Evolutionary conservation across 2,113 vertebrate genomes (phyloP).

Genomic region (Atherinomorus stipes): DNA sequence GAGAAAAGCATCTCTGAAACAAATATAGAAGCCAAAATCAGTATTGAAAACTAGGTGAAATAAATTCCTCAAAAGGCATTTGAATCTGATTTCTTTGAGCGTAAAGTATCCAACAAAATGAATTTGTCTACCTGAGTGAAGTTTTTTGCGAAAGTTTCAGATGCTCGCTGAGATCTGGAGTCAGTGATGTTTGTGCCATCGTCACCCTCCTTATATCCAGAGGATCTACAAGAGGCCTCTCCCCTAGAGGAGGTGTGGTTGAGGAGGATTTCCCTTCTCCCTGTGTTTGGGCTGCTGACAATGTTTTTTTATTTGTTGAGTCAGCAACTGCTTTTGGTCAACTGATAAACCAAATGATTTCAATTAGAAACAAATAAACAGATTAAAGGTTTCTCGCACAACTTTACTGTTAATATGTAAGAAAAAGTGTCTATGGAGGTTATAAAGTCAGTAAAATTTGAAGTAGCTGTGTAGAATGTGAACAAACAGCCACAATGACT

Average conservation of each 20-base stretch:
- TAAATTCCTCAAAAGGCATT: not conserved
- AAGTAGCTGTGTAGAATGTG: too few relatives aligned
- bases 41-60: too few relatives aligned
- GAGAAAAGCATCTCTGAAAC: conserved; percentile 75
- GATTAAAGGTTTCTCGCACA: not conserved
- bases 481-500: too few relatives aligned
- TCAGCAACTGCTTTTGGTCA: conserved; percentile 11
- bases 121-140: conserved; percentile 31
- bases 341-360: not conserved
- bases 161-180: conserved; percentile 12
- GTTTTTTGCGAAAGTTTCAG: conserved; percentile 2
- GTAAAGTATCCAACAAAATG: not conserved
- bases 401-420: too few relatives aligned
- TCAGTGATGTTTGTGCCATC: not conserved
- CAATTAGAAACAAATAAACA: too few relatives aligned
- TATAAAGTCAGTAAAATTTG: not conserved
- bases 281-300: conserved; percentile 25
- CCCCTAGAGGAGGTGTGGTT: conserved; percentile 34
- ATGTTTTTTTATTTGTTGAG: not conserved
- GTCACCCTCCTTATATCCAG: conserved; percentile 24
- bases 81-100: not conserved
- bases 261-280: conserved; percentile 70
- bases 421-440: not conserved
- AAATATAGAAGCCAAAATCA: not conserved
- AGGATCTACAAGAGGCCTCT: conserved; percentile 12